Evolutionary conservation across 2,888 invertebrate genomes (phyloP).

Genomic region (Amblyjoppa fuscipennis): DNA sequence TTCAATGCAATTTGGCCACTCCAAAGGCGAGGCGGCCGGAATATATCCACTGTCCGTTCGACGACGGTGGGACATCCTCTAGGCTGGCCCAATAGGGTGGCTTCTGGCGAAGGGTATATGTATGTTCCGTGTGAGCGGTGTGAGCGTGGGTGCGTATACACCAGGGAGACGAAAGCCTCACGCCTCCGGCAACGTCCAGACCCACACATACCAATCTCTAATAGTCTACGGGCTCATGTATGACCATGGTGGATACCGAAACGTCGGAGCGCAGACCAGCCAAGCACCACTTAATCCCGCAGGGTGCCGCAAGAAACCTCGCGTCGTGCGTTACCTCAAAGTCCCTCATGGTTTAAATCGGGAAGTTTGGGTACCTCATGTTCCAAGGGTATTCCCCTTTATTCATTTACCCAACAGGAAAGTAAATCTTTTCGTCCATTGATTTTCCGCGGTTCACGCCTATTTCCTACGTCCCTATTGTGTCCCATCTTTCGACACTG

Average conservation of each 20-base stretch:
- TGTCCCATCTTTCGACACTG: background rate
- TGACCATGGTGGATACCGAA: background rate
- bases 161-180: slow-evolving; percentile 25
- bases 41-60: slow-evolving; percentile 53
- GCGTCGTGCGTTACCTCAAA: background rate
- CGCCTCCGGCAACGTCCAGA: background rate
- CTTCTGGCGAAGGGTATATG: slow-evolving; percentile 14
- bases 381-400: too few relatives aligned
- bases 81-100: slow-evolving; percentile 13
- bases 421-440: too few relatives aligned
- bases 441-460: too few relatives aligned
- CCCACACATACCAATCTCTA: slow-evolving; percentile 7
- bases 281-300: slow-evolving; percentile 12
- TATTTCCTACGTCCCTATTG: background rate
- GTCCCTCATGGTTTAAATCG: background rate
- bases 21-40: slow-evolving; percentile 34
- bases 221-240: slow-evolving; percentile 22
- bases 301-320: background rate
- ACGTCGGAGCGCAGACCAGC: slow-evolving; percentile 13
- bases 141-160: slow-evolving; percentile 1
- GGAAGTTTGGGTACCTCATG: background rate
- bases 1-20: slow-evolving; percentile 51
- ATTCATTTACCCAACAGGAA: too few relatives aligned
- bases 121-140: slow-evolving; percentile 9
- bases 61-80: slow-evolving; percentile 35